Base-by-base conservation (phyloP, 2,113 vertebrate genomes). In the Pedetes capensis region DNA sequence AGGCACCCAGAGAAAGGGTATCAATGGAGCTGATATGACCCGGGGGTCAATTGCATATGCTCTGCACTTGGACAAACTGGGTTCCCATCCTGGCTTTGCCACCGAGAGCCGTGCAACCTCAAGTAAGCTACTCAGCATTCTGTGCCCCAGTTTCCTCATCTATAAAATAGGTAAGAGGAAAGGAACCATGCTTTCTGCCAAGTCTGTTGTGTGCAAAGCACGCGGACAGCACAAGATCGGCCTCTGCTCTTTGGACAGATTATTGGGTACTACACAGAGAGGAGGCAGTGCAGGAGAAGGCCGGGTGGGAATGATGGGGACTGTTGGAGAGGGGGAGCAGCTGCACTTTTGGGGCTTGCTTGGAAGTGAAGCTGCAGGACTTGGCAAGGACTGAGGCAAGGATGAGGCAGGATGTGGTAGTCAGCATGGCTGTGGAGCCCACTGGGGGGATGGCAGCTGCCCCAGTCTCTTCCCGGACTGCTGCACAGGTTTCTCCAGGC, bases 361-460 rank as follows among this genome's bases (percentile, higher is more conserved):
- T 34, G 32, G n/a, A 44, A 23, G 59, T 44, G 51, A n/a, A 72
- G 68, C 57, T 27, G 42, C 16, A 76, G 51, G 39, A 82, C 9
- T 59, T 25, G 84, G 51, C 22, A 22, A 29, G 47, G 55, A 42
- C 10, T 22, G 16, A 49, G 71, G 81, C 49, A 27, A 1, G 11
- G 49, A 44, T 49, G 44, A 42, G 37, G 12, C 32, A n/a, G 29
- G n/a, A 64, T 10, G 27, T 32, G 82, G 34, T 29, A 39, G 61
- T 14, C 11, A 1, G 29, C 1, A 1, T 3, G 14, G 42, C 14
- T 7, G 3, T 13, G 61, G 13, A 14, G 76, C 14, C 3, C 20
- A 23, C 3, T 61, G 44, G 34, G 84, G 44, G 23, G 13, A 14
- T 13, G 44, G 16, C 14, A 23, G 5, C 71, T 20, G 51, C n/a